Conservation (phyloP, 35 echinoderm and acorn worm species). For the Apostichopus japonicus region DNA sequence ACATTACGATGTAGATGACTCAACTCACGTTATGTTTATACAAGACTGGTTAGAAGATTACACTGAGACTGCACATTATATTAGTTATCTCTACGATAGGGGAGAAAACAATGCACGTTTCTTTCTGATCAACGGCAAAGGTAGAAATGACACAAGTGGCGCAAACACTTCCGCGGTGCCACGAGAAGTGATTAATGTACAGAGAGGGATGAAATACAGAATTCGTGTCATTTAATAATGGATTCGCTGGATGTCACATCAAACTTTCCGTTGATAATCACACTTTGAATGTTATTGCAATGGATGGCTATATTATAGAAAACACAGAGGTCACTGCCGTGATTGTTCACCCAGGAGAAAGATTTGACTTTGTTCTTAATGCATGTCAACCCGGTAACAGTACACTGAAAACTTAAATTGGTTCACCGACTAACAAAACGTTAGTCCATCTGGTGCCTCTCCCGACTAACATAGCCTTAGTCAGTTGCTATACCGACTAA, state of each 20-base stretch:
- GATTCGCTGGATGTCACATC: background rate
- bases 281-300: no score
- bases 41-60: conserved; percentile 15
- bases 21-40: background rate
- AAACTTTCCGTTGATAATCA: no score
- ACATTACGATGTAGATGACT: background rate
- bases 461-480: no score
- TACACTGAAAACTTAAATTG: no score
- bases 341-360: no score
- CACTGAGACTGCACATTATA: background rate
- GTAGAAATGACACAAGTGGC: background rate
- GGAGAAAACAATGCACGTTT: background rate
- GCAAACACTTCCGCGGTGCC: background rate
- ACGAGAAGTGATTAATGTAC: background rate
- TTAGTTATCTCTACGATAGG: background rate
- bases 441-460: no score
- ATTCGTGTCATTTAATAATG: conserved; percentile 13
- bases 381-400: no score
- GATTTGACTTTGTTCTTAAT: no score
- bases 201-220: background rate
- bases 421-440: no score
- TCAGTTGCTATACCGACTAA: no score
- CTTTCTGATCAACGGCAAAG: conserved; percentile 1
- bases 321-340: no score
- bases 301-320: no score